phyloP scores from a whole-genome alignment of 1,140 invertebrate genomes.

The Ridgeia piscesae region DNA sequence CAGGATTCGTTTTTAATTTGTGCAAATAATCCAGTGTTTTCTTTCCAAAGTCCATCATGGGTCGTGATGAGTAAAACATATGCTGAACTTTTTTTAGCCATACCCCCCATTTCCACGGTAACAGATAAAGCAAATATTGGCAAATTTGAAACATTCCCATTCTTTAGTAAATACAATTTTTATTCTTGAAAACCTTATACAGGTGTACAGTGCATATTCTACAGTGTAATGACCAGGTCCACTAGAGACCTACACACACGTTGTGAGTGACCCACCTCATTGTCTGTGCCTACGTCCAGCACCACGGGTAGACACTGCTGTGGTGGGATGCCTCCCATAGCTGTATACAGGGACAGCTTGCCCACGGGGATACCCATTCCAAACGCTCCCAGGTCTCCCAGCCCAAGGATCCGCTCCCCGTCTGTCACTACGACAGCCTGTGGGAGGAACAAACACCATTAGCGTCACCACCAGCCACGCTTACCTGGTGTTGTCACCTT shows the following conservation, averaged over 20 bases:
- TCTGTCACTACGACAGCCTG: slow-evolving; percentile 92
- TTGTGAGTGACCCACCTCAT: slow-evolving; percentile 60
- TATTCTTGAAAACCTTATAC: no score
- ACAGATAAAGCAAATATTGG: no score
- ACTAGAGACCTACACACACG: background rate
- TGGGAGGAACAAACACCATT: slow-evolving; percentile 2
- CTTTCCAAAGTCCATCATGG: no score
- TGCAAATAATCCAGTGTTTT: no score
- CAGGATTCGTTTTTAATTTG: no score
- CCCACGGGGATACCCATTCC: slow-evolving; percentile 98
- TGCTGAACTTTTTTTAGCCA: no score
- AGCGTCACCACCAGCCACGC: background rate
- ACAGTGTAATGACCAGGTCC: background rate
- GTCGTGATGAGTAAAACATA: no score
- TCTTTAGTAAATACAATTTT: no score
- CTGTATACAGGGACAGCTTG: slow-evolving; percentile 89
- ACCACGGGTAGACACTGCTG: slow-evolving; percentile 89
- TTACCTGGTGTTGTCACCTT: background rate
- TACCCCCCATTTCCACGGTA: no score
- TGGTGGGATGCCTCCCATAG: slow-evolving; percentile 89
- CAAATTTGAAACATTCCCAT: no score
- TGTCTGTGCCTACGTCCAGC: slow-evolving; percentile 91
- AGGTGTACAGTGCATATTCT: no score
- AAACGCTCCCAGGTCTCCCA: slow-evolving; percentile 91
- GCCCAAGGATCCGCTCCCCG: slow-evolving; percentile 88